Evolutionary conservation across 1,140 invertebrate genomes (phyloP), one percentile per base, ranked within the genome.

Genomic region (Pomacea maculata): DNA sequence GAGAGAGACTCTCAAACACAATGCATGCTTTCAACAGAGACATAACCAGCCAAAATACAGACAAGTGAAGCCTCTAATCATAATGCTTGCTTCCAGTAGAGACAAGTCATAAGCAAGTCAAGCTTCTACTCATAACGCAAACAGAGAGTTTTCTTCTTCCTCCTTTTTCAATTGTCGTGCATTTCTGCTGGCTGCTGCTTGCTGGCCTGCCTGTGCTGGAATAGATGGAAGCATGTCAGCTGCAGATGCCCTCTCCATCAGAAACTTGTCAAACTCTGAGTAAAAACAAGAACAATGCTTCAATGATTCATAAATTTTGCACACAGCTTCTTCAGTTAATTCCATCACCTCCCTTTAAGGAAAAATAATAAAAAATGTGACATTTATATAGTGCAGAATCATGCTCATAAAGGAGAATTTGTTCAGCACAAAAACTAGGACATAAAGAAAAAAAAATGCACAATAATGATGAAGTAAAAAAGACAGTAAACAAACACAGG

Each of bases 211-310:
- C 73, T 87, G 87, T 25, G 89, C 89, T 14, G 87, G 74, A 77
- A 91, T 89, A 64, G 86, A 87, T 15, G 91, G 90, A 73, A 92
- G 65, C 12, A 82, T 85, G 73, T 88, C 86, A 61, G 95, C 96
- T 17, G 95, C 96, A 25, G 96, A 95, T 45, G 96, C 96, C 85
- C 97, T 92, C 89, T 97, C 96, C 1, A 95, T 95, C 55, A 98
- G 93, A 91, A 98, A 98, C 87, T 95, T 94, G 88, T 98, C 97
- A 92, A 98, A 98, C 91, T 98, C 97, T 84, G 95, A 95, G 84
- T 95, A 96, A 85, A 80, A 67, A 81, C 29, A 81, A 14, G 8
- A 61, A 81, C n/a, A 55, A 34, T 81, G 79, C 57, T 29, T 70
- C 61, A 52, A 55, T 61, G n/a, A 61, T 76, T 25, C 17, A 80